Conservation (phyloP, 37 sponge, comb jelly and placozoan species). For the Amphimedon queenslandica region DNA sequence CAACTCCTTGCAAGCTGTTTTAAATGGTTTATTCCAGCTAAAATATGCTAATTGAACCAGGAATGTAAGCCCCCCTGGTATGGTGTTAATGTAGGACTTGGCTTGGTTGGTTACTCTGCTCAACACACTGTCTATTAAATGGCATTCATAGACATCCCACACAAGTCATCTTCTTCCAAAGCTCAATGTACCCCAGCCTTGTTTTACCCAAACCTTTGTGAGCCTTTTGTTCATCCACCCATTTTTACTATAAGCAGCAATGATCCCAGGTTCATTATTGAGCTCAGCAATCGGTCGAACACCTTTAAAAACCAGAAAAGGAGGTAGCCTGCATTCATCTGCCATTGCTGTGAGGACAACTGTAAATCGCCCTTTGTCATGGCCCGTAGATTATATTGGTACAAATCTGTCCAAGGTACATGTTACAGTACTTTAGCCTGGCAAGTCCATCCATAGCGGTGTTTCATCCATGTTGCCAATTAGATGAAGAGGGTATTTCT, state of each 20-base stretch:
- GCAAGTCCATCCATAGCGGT: slow-evolving; percentile 76
- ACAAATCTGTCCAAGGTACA: slow-evolving; percentile 35
- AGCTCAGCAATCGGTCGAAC: slow-evolving; percentile 21
- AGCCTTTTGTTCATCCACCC: too few relatives aligned
- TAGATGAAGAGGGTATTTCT: too few relatives aligned
- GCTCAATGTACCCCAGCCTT: slow-evolving; percentile 30
- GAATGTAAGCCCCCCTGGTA: too few relatives aligned
- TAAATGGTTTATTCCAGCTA: too few relatives aligned
- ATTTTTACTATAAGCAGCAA: slow-evolving; percentile 11
- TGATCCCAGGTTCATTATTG: slow-evolving; percentile 20
- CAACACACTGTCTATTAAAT: too few relatives aligned
- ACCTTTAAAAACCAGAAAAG: slow-evolving; percentile 61
- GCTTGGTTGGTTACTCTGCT: too few relatives aligned
- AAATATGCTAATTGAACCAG: too few relatives aligned
- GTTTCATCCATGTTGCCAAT: too few relatives aligned
- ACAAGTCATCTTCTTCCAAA: slow-evolving; percentile 37
- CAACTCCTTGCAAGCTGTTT: too few relatives aligned
- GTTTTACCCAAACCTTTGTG: slow-evolving; percentile 45
- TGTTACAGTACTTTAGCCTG: slow-evolving; percentile 46
- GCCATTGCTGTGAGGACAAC: slow-evolving; percentile 53
- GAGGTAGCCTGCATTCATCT: slow-evolving; percentile 42
- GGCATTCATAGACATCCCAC: too few relatives aligned
- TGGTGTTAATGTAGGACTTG: too few relatives aligned
- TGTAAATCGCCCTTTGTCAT: slow-evolving; percentile 57
- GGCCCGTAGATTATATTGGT: slow-evolving; percentile 43